These are phyloP conservation scores for Achatina immaculata DNA, from an alignment of 1,140 invertebrate species.

Conservation along the genomic window DNA sequence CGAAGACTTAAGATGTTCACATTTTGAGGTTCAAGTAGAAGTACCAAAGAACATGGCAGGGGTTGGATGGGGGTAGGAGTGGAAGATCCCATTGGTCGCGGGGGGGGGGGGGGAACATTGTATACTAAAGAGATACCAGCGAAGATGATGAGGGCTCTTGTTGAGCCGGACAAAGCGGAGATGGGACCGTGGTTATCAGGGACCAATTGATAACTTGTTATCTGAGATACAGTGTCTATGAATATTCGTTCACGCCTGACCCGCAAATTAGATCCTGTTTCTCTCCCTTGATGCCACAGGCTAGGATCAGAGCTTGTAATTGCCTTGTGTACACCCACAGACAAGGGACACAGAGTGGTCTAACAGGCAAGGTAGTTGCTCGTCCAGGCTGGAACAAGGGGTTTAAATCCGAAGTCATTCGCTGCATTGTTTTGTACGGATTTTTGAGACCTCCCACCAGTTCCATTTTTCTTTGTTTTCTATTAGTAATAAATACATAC, in stretches of 20 bases:
- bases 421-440: too few relatives aligned
- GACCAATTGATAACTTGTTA: neutral
- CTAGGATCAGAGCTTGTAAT: too few relatives aligned
- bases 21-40: neutral
- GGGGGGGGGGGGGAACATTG: neutral
- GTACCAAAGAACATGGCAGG: neutral
- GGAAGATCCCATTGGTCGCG: neutral
- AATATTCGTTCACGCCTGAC: neutral
- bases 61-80: too few relatives aligned
- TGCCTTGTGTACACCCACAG: too few relatives aligned
- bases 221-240: neutral
- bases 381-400: too few relatives aligned
- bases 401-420: too few relatives aligned
- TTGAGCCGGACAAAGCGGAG: neutral
- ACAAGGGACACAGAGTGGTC: too few relatives aligned
- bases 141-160: neutral
- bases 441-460: too few relatives aligned
- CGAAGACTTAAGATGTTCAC: neutral
- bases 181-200: neutral
- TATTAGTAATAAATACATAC: too few relatives aligned
- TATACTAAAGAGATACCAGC: neutral
- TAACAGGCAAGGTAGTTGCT: too few relatives aligned
- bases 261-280: neutral
- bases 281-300: neutral
- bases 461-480: too few relatives aligned